A percentile compares a stretch with the other conserved stretches of the same genome.
Conservation (phyloP, 2,888 invertebrate species). For the Saturnia japonica region DNA sequence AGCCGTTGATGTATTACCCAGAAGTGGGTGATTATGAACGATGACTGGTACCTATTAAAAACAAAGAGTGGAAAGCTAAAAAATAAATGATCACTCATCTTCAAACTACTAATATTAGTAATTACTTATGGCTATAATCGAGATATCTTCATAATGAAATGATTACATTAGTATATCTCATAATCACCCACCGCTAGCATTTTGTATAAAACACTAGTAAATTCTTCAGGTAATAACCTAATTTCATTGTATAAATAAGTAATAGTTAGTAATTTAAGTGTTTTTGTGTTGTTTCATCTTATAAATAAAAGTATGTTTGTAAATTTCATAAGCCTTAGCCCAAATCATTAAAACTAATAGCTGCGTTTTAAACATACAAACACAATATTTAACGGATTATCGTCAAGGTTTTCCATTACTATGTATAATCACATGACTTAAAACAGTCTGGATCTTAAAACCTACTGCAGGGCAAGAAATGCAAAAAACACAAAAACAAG, state of each 20-base stretch:
- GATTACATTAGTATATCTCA: too few relatives aligned
- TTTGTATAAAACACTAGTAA: not conserved
- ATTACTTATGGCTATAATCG: too few relatives aligned
- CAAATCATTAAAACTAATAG: not conserved
- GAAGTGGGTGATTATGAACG: too few relatives aligned
- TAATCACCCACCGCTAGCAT: too few relatives aligned
- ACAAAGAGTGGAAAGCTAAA: too few relatives aligned
- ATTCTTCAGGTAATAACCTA: not conserved
- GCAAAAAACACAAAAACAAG: slow-evolving; percentile 16
- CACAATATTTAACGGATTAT: slow-evolving; percentile 25
- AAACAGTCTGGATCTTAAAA: not conserved
- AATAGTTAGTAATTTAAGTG: not conserved
- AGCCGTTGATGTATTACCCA: too few relatives aligned
- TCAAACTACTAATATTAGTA: too few relatives aligned
- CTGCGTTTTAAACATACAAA: not conserved
- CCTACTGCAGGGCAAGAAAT: not conserved
- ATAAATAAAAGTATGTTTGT: not conserved
- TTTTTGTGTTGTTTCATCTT: not conserved
- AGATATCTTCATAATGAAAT: too few relatives aligned
- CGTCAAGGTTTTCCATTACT: slow-evolving; percentile 42
- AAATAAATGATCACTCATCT: too few relatives aligned
- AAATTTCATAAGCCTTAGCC: not conserved
- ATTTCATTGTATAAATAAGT: not conserved
- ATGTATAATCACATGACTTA: slow-evolving; percentile 44
- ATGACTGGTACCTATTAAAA: too few relatives aligned